Evolutionary conservation across 2,797 vertebrate genomes (phyloP), one percentile per base, ranked within the genome.

Genomic region (Vireo griseus): DNA sequence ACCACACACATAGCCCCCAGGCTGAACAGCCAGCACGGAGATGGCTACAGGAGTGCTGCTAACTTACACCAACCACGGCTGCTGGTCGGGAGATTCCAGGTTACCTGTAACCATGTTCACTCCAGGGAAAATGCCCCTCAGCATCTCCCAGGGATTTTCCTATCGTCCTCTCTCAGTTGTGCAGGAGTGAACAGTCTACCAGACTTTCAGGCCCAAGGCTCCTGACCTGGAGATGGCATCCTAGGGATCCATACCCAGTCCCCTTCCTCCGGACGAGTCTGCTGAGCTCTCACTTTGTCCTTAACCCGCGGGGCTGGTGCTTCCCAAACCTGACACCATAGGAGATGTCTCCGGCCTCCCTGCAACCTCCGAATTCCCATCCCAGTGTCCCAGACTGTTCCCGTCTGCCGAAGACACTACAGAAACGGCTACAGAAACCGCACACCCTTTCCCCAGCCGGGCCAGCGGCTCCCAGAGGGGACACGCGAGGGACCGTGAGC

Each of bases 61-160:
- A 15, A 8, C 40, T 33, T 9, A 44, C 13, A 35, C 39, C 82
- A 39, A 4, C 31, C 7, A n/a, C 10, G 4, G 75, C 42, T 52
- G 76, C 68, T 8, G 19, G 26, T 2, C 2, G 1, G 39, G 31
- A 55, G 18, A 48, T 4, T 40, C 37, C 21, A 8, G 45, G 29
- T 33, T n/a, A 68, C 5, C 42, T 4, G 59, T 4, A 29, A n/a
- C 1, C 15, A 7, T 0, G 20, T 4, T 15, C 0, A 9, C 42
- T 61, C 16, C 18, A 2, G 12, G 31, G 14, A 66, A 15, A 45
- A 45, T 10, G 5, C 15, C 20, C 29, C 59, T 28, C 35, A 14
- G 39, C 39, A 26, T 3, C 48, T 24, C 47, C 31, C 44, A 29
- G 28, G 9, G 26, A 5, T 28, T 65, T 21, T 51, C 16, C 54